phyloP scores from a whole-genome alignment of 2,797 vertebrate species.

The Tarsius wallacei region DNA sequence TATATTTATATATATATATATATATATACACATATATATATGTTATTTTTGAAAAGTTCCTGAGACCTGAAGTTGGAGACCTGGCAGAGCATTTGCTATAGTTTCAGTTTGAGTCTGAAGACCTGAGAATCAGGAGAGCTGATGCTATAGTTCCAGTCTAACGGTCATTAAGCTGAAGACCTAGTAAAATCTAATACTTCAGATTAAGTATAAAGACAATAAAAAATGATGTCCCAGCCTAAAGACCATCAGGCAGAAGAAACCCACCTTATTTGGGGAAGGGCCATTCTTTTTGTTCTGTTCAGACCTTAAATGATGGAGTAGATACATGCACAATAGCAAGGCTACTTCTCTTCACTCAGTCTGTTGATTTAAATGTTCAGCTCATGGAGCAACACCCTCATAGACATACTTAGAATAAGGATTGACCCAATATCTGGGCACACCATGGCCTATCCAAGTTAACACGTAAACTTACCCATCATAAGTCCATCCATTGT shows the following conservation, averaged over 20 bases:
- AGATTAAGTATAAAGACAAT: not conserved
- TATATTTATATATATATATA: not conserved
- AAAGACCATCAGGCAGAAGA: too few relatives aligned
- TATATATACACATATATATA: too few relatives aligned
- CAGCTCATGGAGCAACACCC: not conserved
- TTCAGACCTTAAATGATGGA: not conserved
- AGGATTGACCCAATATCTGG: not conserved
- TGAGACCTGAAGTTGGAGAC: not conserved
- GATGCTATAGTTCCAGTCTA: too few relatives aligned
- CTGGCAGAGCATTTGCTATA: rapidly evolving
- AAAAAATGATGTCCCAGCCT: too few relatives aligned
- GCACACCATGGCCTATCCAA: not conserved
- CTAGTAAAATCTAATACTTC: not conserved
- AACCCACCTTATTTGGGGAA: too few relatives aligned
- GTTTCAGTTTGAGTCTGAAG: too few relatives aligned
- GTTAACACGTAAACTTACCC: not conserved
- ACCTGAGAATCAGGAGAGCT: rapidly evolving
- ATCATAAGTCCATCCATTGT: not conserved
- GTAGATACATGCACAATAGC: too few relatives aligned
- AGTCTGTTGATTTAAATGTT: not conserved
- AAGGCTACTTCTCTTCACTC: too few relatives aligned
- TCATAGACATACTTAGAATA: not conserved
- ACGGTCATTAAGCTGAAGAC: too few relatives aligned
- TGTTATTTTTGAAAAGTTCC: not conserved
- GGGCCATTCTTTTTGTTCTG: too few relatives aligned